phyloP scores from a whole-genome alignment of 1,140 invertebrate genomes.

The Caenorhabditis latens region DNA sequence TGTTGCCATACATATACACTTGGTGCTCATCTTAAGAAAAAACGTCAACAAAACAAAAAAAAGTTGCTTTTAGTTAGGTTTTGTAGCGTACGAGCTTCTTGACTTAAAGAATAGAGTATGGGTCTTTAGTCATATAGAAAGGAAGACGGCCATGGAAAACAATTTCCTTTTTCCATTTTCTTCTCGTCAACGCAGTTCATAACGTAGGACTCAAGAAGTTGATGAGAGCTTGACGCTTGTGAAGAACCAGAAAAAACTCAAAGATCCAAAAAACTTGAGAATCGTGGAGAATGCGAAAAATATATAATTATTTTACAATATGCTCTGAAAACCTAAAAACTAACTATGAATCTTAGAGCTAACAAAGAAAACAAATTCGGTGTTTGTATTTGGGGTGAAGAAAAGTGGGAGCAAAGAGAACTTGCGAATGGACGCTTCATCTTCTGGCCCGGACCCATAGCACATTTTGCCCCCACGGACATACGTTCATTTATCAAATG shows the following conservation, averaged over 20 bases:
- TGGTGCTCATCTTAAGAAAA: conserved; percentile 35
- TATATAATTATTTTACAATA: neutral
- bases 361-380: neutral
- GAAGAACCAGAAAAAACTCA: neutral
- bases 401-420: neutral
- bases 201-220: neutral
- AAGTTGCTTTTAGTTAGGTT: neutral
- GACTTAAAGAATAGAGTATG: neutral
- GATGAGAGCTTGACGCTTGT: neutral
- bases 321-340: no score
- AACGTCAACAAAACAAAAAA: conserved; percentile 6
- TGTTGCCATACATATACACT: conserved; percentile 47
- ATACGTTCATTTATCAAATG: conserved; percentile 56
- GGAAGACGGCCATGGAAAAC: neutral
- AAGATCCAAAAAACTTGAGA: neutral
- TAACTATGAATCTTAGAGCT: neutral
- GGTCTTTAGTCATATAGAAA: neutral
- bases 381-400: neutral
- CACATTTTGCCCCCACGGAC: conserved; percentile 44
- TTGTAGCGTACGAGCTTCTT: neutral
- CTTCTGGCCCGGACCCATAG: conserved; percentile 12
- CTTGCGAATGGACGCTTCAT: conserved; percentile 7
- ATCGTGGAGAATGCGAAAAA: neutral
- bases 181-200: neutral
- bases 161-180: neutral